Base-by-base conservation (phyloP, 2,113 vertebrate genomes). In the Saguinus midas region DNA sequence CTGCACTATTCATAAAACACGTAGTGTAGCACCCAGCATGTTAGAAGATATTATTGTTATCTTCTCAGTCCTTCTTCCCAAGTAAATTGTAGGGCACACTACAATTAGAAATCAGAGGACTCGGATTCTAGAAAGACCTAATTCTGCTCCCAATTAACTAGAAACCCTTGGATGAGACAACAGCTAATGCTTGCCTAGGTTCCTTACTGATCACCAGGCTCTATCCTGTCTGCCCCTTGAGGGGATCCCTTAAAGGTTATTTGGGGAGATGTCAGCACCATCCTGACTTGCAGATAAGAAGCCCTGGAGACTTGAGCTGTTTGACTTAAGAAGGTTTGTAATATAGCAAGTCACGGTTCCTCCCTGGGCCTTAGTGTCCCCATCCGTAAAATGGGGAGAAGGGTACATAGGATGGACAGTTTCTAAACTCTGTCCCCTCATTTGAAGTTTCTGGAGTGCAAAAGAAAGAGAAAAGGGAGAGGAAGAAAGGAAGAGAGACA, bases 381-480 rank as follows among this genome's bases (percentile, higher is more conserved):
- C 78, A 35, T 76, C n/a, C 92, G 40, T 90, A 80, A 88, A 93
- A 93, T 21, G 21, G 73, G 45, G 27, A 57, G 86, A 93, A 70
- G 40, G 66, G 1, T 50, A 55, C 23, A 45, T 61, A 80, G 23
- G 52, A 8, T 81, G 48, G 43, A 23, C 14, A 55, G 32, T 82
- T 94, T 89, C 16, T 76, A 86, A 79, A 80, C 11, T 57, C 57
- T 45, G 13, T 29, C 27, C 52, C 57, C 13, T 85, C 21, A 35
- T 73, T 87, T 76, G 37, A 79, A 91, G 55, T 95, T 90, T 95
- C 68, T 89, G 16, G 78, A 61, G 6, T 32, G 4, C 10, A 20
- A 40, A 78, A 87, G 55, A 32, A 70, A 90, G 79, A 92, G 11
- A 6, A 76, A 50, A 32, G 50, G 3, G 29, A 70, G 58, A 84